Base-by-base conservation (phyloP, 2,113 vertebrate genomes). In the Dicentrarchus labrax region DNA sequence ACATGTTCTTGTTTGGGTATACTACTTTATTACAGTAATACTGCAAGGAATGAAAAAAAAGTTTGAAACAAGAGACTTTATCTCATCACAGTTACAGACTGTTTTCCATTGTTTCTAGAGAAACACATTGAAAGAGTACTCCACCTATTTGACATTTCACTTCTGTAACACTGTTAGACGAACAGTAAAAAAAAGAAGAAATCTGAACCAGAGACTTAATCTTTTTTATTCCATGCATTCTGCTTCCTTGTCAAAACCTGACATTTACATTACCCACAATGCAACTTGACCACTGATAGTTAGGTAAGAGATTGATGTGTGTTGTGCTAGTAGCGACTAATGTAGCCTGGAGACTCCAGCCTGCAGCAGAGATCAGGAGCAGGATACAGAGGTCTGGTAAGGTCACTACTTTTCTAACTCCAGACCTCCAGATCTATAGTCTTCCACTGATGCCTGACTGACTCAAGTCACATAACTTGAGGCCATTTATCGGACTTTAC, bases 181-280 rank as follows among this genome's bases (percentile, higher is more conserved):
- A 22, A 8, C 1, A 13, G 39, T 15, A 8, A 24, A 43, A 24
- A 30, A 24, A 6, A 17, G 1, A 2, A 48, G 10, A 1, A 7
- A 30, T 15, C 17, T 6, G 48, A 51, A 51, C 9, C 16, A 53
- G 67, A n/a, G 17, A 50, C 5, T 36, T 48, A 4, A 8, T 68
- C 15, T 38, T 68, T 38, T 69, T 51, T 69, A 69, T 69, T 69
- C 10, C 67, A 38, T 53, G 48, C 67, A 19, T 48, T 41, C 22
- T 19, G 30, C 15, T 5, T 24, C 4, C 22, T 48, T 48, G 22
- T 68, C 45, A 68, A 30, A 68, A 68, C 47, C 7, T 47, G 22
- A 22, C 0, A 24, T 47, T 24, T 50, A 36, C 47, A 36, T 50
- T 36, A 30, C 22, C 65, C 45, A 68, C 50, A 70, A 53, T 39